Conservation (phyloP, 2,888 invertebrate genomes). For the Daptonema setosum region DNA sequence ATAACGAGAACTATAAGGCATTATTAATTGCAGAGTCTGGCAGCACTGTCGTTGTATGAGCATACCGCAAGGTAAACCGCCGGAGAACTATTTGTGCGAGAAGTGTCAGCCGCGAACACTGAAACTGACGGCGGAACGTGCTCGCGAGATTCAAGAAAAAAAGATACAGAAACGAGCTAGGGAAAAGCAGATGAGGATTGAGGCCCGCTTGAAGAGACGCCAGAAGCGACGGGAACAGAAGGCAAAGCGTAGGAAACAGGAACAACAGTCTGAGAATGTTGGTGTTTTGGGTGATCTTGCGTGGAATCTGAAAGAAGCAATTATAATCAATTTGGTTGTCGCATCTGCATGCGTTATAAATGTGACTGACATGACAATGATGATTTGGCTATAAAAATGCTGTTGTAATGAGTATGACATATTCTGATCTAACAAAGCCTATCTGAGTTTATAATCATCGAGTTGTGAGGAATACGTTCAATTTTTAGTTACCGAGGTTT, state of each 20-base stretch:
- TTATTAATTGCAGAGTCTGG: slow-evolving; percentile 10
- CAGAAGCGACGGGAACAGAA: background rate
- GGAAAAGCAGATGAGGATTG: background rate
- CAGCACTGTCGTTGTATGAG: slow-evolving; percentile 11
- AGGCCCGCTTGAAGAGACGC: background rate
- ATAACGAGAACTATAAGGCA: background rate
- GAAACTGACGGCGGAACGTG: slow-evolving; percentile 4
- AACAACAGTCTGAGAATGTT: too few species aligned
- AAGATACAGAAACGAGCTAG: slow-evolving; percentile 1
- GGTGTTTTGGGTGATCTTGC: too few species aligned
- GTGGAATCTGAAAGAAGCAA: too few species aligned
- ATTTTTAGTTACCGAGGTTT: too few species aligned
- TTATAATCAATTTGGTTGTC: too few species aligned
- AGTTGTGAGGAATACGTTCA: too few species aligned
- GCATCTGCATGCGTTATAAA: too few species aligned
- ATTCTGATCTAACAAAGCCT: too few species aligned
- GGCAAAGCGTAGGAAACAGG: background rate
- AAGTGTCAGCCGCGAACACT: slow-evolving; percentile 7
- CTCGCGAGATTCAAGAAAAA: slow-evolving; percentile 4
- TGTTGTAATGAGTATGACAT: too few species aligned
- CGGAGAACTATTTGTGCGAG: slow-evolving; percentile 9
- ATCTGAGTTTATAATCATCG: too few species aligned
- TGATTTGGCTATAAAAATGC: too few species aligned
- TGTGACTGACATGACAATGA: too few species aligned
- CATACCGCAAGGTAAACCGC: slow-evolving; percentile 5